Percentiles rank a stretch among this genome's conserved stretches.
These are phyloP conservation scores for Aptenodytes forsteri DNA, from an alignment of 2,113 vertebrate species.

Conservation along the genomic window DNA sequence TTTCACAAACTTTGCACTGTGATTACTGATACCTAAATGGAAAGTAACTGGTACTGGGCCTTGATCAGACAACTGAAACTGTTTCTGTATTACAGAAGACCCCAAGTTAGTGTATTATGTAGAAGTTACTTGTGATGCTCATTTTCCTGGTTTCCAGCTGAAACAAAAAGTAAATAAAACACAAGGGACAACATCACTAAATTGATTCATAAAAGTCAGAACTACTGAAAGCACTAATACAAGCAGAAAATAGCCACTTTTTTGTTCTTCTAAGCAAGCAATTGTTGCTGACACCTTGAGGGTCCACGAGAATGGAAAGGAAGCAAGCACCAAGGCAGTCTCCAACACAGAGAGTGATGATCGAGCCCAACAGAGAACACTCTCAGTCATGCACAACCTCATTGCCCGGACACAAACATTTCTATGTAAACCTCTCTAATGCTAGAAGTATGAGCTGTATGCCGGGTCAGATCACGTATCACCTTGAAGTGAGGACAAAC, in stretches of 20 bases:
- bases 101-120: accelerated
- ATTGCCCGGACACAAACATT: not conserved
- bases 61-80: not conserved
- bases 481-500: not conserved
- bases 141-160: not conserved
- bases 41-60: not conserved
- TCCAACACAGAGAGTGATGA: no score
- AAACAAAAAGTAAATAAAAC: not conserved
- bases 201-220: not conserved
- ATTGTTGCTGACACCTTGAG: not conserved
- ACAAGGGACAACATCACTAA: not conserved
- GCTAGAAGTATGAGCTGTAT: not conserved
- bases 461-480: not conserved
- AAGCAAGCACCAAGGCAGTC: not conserved
- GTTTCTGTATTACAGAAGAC: not conserved
- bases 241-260: not conserved
- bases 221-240: not conserved
- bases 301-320: not conserved
- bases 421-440: accelerated
- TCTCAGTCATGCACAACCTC: not conserved
- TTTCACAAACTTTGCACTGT: not conserved
- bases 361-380: not conserved
- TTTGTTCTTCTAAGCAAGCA: not conserved
- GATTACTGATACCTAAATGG: not conserved
- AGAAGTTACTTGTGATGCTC: not conserved